Base-by-base conservation (phyloP, 2,888 invertebrate species). In the Cryptocephalus moraei region DNA sequence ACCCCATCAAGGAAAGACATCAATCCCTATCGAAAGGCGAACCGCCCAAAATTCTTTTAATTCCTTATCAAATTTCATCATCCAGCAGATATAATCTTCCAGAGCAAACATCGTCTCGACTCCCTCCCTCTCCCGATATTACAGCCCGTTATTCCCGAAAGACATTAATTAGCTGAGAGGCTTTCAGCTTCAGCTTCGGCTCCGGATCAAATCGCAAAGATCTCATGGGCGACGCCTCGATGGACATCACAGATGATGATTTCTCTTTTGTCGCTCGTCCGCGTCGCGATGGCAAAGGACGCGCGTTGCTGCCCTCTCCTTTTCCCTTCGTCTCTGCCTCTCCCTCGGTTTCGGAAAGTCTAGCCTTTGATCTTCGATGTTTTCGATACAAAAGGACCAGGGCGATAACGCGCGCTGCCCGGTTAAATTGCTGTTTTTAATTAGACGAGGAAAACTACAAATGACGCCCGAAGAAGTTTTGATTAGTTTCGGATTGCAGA, bases 111-210 rank as follows among this genome's bases (percentile, higher is more conserved):
- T 6, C 2, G 22, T 22, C 22, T 6, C 22, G 22, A 22, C 22
- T 2, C 22, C 6, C 22, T 22, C 22, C 22, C 22, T 22, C 22
- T 6, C 3, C 22, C 22, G 22, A 22, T 22, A 22, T 9, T 43
- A 31, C 39, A 48, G 55, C 47, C 52, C 44, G 56, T 53, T 55
- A 57, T 55, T 48, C 53, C 55, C 54, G 57, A 62, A 61, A 58
- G 60, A 62, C 60, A 63, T 62, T 64, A 64, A 64, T 64, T 64
- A 64, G 62, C 59, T 61, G 62, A 63, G 62, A 64, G 62, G 61
- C 60, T 63, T 60, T 57, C 52, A 36, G 41, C 49, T 32, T 48
- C 44, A 39, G 42, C 63, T 60, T 57, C 52, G 12, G 41, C 49
- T 22, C 48, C 44, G 41, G 42, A 49, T 49, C 33, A 44, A 43